Base-by-base conservation (phyloP, 2,888 invertebrate genomes). In the Sesia apiformis region DNA sequence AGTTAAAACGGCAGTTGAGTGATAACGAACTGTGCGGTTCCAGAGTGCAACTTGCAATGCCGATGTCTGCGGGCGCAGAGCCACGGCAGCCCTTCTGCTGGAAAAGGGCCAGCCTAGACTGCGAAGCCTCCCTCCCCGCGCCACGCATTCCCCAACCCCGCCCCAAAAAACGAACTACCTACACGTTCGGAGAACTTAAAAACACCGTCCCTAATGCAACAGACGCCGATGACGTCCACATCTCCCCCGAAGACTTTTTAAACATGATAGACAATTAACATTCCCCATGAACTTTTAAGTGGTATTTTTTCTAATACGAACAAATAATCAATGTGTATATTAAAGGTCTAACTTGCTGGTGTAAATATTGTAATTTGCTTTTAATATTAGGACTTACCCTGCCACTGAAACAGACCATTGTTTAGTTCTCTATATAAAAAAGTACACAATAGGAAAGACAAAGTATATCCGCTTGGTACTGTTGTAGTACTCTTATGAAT, bases 361-460 rank as follows among this genome's bases (percentile, higher is more conserved):
- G 88, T 89, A 89, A 83, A 89, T 89, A 89, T 78, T 85, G 82
- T 87, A 87, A 81, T 83, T 84, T 77, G 86, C 86, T 88, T 88
- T 74, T 82, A 80, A 78, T 76, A 74, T 79, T 81, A 83, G 76
- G 70, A 72, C 62, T 84, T 79, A 78, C 38, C 66, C 78, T 74
- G 80, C 76, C 88, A 87, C 86, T 89, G 87, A 84, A 89, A 89
- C 88, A 78, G 84, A 74, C 80, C 85, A 88, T 89, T 78, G 79
- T 76, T 70, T 69, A 83, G 85, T 80, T 4, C 23, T 53, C n/a
- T 46, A 8, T 46, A 4, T 39, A 53, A 49, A 41, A 6, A 46
- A 43, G 23, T 42, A 53, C 40, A 49, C 4, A 39, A 51, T 7
- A 39, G 51, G 6, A 38, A 7, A 7, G 7, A 7, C 6, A 8